Conservation (phyloP, 2,888 invertebrate genomes). For the Torymus aiolomorphi region DNA sequence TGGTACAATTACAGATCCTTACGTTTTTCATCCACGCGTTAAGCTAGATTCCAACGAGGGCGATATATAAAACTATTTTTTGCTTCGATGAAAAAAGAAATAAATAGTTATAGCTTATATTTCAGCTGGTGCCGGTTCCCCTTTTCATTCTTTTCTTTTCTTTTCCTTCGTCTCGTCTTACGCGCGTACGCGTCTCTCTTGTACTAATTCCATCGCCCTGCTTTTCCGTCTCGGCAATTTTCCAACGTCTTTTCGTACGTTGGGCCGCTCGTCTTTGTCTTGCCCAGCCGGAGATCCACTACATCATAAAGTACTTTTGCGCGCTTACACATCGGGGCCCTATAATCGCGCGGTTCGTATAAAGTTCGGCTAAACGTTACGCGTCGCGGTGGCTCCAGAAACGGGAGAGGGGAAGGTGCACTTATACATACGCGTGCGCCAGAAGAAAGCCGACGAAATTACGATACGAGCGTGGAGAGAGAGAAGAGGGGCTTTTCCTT, state of each 20-base stretch:
- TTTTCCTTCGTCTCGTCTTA: conserved; percentile 36
- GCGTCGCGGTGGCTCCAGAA: conserved; percentile 52
- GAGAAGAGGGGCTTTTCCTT: conserved; percentile 19
- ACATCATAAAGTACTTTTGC: conserved; percentile 61
- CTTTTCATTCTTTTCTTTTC: conserved; percentile 11
- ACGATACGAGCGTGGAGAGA: conserved; percentile 17
- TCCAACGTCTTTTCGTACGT: conserved; percentile 36
- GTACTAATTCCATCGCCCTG: conserved; percentile 18
- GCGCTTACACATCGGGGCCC: conserved; percentile 31
- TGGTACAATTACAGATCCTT: no score
- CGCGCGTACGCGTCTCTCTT: conserved; percentile 16
- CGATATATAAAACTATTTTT: no score
- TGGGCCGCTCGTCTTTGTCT: conserved; percentile 48
- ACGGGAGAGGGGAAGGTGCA: conserved; percentile 7
- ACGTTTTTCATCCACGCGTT: no score
- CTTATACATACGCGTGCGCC: background rate
- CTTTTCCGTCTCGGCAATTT: conserved; percentile 44
- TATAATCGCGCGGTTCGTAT: conserved; percentile 59
- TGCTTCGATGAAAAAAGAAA: no score
- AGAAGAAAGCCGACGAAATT: conserved; percentile 32
- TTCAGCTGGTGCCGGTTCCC: background rate
- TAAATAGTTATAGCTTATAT: background rate
- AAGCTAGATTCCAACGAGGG: no score
- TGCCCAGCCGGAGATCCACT: conserved; percentile 46
- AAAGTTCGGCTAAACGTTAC: conserved; percentile 62